Evolutionary conservation across 1,140 invertebrate genomes (phyloP), one percentile per base, ranked within the genome.

Genomic region (Aphaenogaster rudis): DNA sequence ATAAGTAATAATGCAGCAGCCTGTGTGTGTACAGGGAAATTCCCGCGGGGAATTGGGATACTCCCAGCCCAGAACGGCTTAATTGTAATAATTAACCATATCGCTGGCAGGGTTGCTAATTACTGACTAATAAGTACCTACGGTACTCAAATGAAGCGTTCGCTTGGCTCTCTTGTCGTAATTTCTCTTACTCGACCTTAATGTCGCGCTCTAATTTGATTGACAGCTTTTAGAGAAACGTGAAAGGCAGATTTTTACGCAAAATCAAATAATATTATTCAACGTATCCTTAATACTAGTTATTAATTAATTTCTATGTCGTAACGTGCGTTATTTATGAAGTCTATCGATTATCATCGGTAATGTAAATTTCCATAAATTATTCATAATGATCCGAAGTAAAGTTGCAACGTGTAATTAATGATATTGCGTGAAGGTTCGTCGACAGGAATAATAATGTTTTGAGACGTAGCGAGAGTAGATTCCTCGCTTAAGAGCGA

Each of bases 1-100:
- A 15, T 15, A 28, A 76, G 42, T 84, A 84, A 84, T 63, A 61
- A 74, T 50, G 39, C 69, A 50, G 21, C 52, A 74, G 1, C 6
- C 28, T 48, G 28, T 2, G 39, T 76, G 36, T 36, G 54, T 17
- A 8, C 59, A 21, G 17, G 39, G 28, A 82, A 88, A 33, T 88
- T 87, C 42, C 21, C 61, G 11, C 2, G 0, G 50, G 63, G 64
- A 28, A 82, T 88, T 69, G 52, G 33, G 11, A 48, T 52, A 57
- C 33, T 50, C 2, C 36, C 76, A 69, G 21, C 72, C n/a, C n/a
- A 33, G 72, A 48, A 39, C 21, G 66, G 52, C 57, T 87, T 89
- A 90, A 89, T 90, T 86, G 79, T 64, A 81, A 90, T 54, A 59
- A 76, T 88, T 79, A 72, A 76, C 61, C 8, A 36, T 61, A 86